Evolutionary conservation across 2,113 vertebrate genomes (phyloP), one percentile per base, ranked within the genome.

Genomic region (Anhinga rufa): DNA sequence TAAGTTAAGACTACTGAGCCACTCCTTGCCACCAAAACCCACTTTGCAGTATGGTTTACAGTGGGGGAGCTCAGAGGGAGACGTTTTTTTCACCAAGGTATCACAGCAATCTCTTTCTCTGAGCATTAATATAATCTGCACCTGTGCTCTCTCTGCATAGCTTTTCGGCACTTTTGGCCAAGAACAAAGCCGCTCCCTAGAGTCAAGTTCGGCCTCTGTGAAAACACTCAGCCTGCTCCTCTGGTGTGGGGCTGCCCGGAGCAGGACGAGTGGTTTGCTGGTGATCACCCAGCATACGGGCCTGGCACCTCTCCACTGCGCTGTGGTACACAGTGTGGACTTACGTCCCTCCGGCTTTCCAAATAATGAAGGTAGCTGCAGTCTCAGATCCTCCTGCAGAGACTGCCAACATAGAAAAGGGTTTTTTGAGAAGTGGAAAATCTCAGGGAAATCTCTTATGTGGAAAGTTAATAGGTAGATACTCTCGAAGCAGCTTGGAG

Each of bases 241-340:
- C 32, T 12, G 28, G 26, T 4, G 20, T 9, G 58, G 62, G 46
- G 24, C 58, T 1, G 1, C 52, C 26, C 0, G 1, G 19, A 54
- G 44, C 31, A 44, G 25, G 34, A 70, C 0, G 3, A 51, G n/a
- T 1, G 2, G 22, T 46, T 19, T 40, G 55, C 38, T 58, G 44
- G 38, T 17, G 32, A n/a, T 70, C 54, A 46, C 20, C 55, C 66
- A 31, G 44, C 28, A 5, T 0, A 16, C 0, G 0, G 20, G n/a
- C 46, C 42, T 65, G 77, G 49, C 32, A 49, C 49, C 51, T 46
- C 60, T 40, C 48, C 25, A 4, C 42, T 18, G 34, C 54, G 22
- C 12, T 1, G 0, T 3, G 7, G 21, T 28, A 76, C 2, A 0
- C 17, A 32, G 34, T 0, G 19, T 22, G 3, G 13, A 12, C 20